These are phyloP conservation scores for Zhuqinia jingwanae DNA, from an alignment of 2,888 invertebrate species.

Conservation along the genomic window DNA sequence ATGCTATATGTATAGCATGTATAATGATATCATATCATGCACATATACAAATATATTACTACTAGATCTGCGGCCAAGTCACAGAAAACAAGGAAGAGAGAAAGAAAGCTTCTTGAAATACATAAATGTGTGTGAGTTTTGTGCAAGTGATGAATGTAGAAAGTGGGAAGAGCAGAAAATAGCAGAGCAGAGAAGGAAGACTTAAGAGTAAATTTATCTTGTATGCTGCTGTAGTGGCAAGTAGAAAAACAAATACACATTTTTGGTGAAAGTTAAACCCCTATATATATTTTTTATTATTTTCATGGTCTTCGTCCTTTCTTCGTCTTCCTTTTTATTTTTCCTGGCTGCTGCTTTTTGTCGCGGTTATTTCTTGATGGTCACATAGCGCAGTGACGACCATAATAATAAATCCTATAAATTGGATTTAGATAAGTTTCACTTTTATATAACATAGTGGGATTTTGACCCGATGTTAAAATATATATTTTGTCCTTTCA, in stretches of 20 bases:
- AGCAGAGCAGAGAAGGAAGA: neutral
- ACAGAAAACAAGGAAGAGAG: neutral
- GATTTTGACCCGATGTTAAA: too few relatives aligned
- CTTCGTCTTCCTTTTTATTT: too few relatives aligned
- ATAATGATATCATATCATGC: too few relatives aligned
- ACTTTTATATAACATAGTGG: neutral
- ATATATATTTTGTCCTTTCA: too few relatives aligned
- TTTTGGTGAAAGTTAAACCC: constrained; percentile 31
- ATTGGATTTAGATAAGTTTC: too few relatives aligned
- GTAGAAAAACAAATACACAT: neutral
- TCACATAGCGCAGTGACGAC: neutral
- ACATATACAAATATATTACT: neutral
- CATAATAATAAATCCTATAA: too few relatives aligned
- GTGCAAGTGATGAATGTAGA: neutral
- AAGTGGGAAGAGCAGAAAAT: neutral
- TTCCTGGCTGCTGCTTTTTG: too few relatives aligned
- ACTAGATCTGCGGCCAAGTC: constrained; percentile 8
- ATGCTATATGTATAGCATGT: too few relatives aligned
- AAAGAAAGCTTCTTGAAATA: neutral
- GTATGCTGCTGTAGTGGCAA: neutral
- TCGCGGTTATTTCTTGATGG: neutral
- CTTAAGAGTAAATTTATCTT: neutral
- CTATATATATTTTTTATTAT: constrained; percentile 36
- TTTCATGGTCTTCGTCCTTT: constrained; percentile 32
- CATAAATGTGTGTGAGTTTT: neutral